These are phyloP conservation scores for Lepidurus packardi DNA, from an alignment of 1,140 invertebrate species.

Conservation along the genomic window DNA sequence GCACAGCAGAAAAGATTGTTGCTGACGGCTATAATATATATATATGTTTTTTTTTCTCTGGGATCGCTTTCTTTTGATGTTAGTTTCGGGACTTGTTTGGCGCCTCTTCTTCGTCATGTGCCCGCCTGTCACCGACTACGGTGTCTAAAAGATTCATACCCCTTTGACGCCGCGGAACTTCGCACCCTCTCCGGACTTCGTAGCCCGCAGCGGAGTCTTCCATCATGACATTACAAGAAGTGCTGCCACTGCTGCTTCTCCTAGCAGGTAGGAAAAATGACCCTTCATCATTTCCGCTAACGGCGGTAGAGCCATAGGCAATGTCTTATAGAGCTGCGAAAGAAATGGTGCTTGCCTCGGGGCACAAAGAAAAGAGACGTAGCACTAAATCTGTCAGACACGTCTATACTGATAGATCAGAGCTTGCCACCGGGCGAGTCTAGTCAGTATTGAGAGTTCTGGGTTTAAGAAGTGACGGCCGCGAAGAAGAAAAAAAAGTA, in stretches of 20 bases:
- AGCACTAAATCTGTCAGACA: constrained; percentile 21
- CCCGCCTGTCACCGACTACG: background rate
- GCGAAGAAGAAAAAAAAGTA: background rate
- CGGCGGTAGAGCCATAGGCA: background rate
- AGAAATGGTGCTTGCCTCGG: background rate
- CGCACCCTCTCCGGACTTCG: background rate
- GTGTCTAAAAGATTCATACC: background rate
- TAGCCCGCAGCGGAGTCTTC: background rate
- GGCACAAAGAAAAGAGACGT: background rate
- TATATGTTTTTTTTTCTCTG: background rate
- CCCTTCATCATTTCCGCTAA: constrained; percentile 11
- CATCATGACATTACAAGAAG: constrained; percentile 8
- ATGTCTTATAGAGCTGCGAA: background rate
- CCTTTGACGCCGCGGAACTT: background rate
- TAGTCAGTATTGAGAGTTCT: background rate
- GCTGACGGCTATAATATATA: background rate
- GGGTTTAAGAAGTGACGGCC: background rate
- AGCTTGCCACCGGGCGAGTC: background rate
- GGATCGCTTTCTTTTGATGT: background rate
- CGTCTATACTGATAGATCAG: constrained; percentile 5
- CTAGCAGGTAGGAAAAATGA: constrained; percentile 6
- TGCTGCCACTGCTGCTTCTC: constrained; percentile 1
- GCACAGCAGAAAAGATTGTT: background rate
- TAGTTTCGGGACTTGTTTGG: background rate
- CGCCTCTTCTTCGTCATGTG: background rate